A percentile compares a stretch with the other conserved stretches of the same genome.
Conservation (phyloP, 2,113 vertebrate species). For the Seriola rivoliana region DNA sequence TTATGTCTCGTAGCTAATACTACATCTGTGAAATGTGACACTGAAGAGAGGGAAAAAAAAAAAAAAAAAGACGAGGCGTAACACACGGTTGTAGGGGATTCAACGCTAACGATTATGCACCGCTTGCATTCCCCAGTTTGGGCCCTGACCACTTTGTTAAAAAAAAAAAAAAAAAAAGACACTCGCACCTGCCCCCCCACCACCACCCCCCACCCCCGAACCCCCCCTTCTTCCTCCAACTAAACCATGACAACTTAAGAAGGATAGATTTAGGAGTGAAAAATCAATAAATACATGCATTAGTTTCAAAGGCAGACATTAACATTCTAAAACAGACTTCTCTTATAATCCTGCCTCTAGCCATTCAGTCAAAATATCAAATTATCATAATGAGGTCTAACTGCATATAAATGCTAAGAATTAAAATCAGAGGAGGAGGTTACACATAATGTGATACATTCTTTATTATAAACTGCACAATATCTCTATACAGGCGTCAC, state of each 20-base stretch:
- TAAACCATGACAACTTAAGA: conserved; percentile 80
- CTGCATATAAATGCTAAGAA: conserved; percentile 85
- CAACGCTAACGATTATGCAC: conserved; percentile 45
- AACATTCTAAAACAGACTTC: conserved; percentile 82
- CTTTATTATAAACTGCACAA: conserved; percentile 56
- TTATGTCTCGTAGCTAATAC: conserved; percentile 72
- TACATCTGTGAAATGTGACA: conserved; percentile 87
- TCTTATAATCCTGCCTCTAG: conserved; percentile 81
- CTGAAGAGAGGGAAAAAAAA: conserved; percentile 64
- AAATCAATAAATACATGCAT: conserved; percentile 84
- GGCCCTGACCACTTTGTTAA: conserved; percentile 73
- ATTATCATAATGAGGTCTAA: conserved; percentile 88
- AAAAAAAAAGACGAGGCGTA: conserved; percentile 45
- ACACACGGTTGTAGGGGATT: conserved; percentile 57
- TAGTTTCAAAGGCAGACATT: conserved; percentile 82
- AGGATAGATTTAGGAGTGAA: conserved; percentile 80
- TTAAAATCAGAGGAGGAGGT: conserved; percentile 75
- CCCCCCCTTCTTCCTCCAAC: conserved; percentile 25
- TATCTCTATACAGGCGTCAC: conserved; percentile 18
- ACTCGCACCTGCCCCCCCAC: background rate
- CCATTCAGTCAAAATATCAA: conserved; percentile 86
- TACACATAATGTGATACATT: conserved; percentile 69
- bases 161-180: conserved; percentile 31
- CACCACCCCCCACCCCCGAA: background rate
- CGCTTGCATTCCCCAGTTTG: conserved; percentile 48